Evolutionary conservation across 1,140 invertebrate species (phyloP).

Genomic region (Lepidurus apus): DNA sequence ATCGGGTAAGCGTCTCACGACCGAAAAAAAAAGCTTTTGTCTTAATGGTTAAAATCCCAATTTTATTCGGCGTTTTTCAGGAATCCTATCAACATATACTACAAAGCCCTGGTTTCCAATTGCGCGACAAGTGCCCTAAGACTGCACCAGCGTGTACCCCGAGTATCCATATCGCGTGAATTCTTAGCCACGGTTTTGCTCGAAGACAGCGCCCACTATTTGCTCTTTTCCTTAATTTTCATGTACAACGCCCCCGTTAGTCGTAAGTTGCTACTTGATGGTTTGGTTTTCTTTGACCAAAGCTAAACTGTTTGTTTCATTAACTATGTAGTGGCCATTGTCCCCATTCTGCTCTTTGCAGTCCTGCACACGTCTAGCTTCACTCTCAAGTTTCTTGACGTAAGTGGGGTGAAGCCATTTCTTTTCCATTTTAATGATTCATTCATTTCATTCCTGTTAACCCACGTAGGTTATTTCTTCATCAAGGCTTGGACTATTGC

Average conservation of each 20-base stretch:
- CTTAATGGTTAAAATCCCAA: neutral
- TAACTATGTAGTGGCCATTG: constrained; percentile 64
- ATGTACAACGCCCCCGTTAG: constrained; percentile 80
- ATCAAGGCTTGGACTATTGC: constrained; percentile 78
- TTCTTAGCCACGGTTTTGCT: constrained; percentile 70
- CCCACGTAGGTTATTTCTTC: constrained; percentile 70
- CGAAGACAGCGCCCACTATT: constrained; percentile 95
- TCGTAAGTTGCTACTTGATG: constrained; percentile 54
- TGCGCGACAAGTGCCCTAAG: constrained; percentile 88
- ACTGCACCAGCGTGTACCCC: constrained; percentile 84
- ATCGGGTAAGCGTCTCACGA: neutral
- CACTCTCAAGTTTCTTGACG: constrained; percentile 78
- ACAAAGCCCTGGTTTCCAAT: constrained; percentile 83
- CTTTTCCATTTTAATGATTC: constrained; percentile 20
- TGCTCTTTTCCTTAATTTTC: constrained; percentile 91
- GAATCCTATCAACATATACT: constrained; percentile 76
- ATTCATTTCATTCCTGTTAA: constrained; percentile 30
- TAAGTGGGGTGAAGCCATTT: constrained; percentile 48
- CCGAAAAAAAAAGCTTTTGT: neutral
- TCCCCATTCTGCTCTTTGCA: constrained; percentile 84
- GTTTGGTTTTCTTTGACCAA: neutral
- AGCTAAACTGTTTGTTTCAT: neutral
- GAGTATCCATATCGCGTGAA: constrained; percentile 69
- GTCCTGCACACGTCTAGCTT: constrained; percentile 85
- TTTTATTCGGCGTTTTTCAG: constrained; percentile 46